Evolutionary conservation across 1,140 invertebrate genomes (phyloP).

Genomic region (Pectinophora gossypiella): DNA sequence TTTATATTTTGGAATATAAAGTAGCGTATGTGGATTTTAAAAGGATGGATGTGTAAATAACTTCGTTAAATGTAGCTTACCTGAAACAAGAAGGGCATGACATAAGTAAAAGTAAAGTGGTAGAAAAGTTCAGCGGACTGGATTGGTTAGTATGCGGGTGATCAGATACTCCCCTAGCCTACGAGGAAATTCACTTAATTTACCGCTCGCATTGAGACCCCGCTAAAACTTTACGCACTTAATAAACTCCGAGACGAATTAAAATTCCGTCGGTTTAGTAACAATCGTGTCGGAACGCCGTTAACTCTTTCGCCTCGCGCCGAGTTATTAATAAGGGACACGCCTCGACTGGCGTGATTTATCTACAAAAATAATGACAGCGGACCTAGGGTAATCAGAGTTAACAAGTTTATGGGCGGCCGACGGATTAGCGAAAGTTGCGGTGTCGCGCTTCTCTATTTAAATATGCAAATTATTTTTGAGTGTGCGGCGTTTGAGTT

Average conservation of each 20-base stretch:
- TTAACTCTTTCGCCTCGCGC: conserved; percentile 48
- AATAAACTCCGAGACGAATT: conserved; percentile 66
- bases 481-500: conserved; percentile 43
- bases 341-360: conserved; percentile 33
- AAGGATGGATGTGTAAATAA: not conserved
- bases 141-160: conserved; percentile 37
- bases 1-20: conserved; percentile 29
- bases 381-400: conserved; percentile 34
- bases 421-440: conserved; percentile 23
- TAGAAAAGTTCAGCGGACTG: conserved; percentile 17
- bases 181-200: conserved; percentile 65
- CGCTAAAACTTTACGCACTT: conserved; percentile 69
- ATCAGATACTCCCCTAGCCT: conserved; percentile 40
- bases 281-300: conserved; percentile 57
- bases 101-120: conserved; percentile 1
- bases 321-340: conserved; percentile 55
- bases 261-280: conserved; percentile 68
- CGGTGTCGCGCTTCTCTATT: conserved; percentile 37
- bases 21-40: conserved; percentile 16
- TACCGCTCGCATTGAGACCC: conserved; percentile 43
- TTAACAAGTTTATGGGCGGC: conserved; percentile 39
- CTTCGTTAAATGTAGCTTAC: conserved; percentile 16
- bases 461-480: conserved; percentile 68
- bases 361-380: conserved; percentile 48
- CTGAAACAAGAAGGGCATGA: conserved; percentile 24